phyloP scores from a whole-genome alignment of 1,140 invertebrate genomes.

The Zophobas morio region DNA sequence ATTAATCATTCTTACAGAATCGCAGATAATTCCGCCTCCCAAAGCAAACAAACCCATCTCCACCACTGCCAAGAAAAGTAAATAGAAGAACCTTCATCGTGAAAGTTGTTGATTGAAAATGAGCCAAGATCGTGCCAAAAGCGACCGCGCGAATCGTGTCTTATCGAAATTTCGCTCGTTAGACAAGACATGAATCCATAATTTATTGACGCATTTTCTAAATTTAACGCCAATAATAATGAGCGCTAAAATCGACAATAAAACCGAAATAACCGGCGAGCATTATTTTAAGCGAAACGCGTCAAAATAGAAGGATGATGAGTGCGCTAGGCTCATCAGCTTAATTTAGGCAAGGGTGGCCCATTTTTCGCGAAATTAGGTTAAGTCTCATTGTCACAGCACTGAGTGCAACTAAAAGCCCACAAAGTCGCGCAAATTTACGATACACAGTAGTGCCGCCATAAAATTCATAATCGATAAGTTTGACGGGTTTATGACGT shows the following conservation, averaged over 20 bases:
- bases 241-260: not conserved
- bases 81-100: not conserved
- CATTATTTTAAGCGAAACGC: not conserved
- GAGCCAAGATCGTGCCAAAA: not conserved
- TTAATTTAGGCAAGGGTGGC: not conserved
- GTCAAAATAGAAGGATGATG: not conserved
- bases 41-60: too few relatives aligned
- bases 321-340: not conserved
- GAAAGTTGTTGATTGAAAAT: constrained; percentile 4
- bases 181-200: not conserved
- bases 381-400: not conserved
- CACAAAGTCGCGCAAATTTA: not conserved
- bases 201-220: constrained; percentile 8
- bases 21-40: too few relatives aligned
- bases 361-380: not conserved
- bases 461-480: not conserved
- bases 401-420: too few relatives aligned
- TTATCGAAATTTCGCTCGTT: constrained; percentile 8
- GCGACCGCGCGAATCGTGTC: not conserved
- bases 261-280: constrained; percentile 1
- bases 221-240: not conserved
- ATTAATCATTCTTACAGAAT: too few relatives aligned
- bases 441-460: not conserved
- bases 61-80: not conserved
- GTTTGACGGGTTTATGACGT: not conserved